These are phyloP conservation scores for Meteorus cinctellus DNA, from an alignment of 2,888 invertebrate genomes.

Conservation along the genomic window DNA sequence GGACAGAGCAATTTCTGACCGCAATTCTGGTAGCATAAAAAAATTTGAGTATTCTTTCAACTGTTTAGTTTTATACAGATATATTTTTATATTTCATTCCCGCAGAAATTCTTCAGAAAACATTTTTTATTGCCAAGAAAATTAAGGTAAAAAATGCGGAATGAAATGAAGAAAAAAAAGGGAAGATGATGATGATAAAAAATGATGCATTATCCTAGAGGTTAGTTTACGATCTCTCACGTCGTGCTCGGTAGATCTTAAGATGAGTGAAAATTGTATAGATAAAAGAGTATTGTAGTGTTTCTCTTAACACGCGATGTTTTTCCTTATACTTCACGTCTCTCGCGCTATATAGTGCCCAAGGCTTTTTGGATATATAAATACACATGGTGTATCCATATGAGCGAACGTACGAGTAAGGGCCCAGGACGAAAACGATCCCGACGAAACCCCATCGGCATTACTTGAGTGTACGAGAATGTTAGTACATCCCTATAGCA, in stretches of 20 bases:
- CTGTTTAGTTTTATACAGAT: not conserved
- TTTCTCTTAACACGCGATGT: conserved; percentile 27
- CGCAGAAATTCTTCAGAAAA: not conserved
- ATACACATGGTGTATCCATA: conserved; percentile 21
- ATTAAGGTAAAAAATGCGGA: not conserved
- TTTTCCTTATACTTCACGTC: conserved; percentile 22
- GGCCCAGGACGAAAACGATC: conserved; percentile 35
- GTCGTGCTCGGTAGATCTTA: conserved; percentile 2
- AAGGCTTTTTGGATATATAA: conserved; percentile 27
- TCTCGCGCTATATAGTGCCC: conserved; percentile 23
- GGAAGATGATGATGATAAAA: not conserved
- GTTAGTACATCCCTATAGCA: conserved; percentile 57
- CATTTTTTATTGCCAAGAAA: not conserved
- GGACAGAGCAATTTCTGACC: not conserved
- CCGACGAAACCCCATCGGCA: conserved; percentile 54
- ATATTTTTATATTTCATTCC: not conserved
- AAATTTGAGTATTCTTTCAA: not conserved
- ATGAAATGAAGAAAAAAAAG: not conserved
- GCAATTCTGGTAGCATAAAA: not conserved
- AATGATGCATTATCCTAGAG: conserved; percentile 18
- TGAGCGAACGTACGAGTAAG: not conserved
- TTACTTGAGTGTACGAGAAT: conserved; percentile 58
- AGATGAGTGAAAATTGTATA: conserved; percentile 35
- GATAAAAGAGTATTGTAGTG: conserved; percentile 21
- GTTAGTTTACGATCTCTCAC: conserved; percentile 19